phyloP scores from a whole-genome alignment of 2,113 vertebrate genomes.

The Sialia sialis region DNA sequence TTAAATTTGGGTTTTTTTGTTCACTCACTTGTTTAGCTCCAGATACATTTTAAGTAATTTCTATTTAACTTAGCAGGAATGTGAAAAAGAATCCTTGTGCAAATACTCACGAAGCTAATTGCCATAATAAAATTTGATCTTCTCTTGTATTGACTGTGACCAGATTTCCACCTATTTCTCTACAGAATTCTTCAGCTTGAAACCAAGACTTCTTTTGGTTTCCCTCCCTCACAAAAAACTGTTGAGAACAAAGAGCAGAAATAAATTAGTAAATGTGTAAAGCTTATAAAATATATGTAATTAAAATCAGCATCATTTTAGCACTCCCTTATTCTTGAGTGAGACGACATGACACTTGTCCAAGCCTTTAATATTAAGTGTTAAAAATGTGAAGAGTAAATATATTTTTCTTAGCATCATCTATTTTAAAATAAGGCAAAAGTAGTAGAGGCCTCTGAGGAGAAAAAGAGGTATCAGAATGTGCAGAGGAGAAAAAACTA shows the following conservation, averaged over 20 bases:
- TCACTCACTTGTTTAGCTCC: background rate
- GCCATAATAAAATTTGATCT: constrained; percentile 60
- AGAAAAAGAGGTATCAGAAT: background rate
- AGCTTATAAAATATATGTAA: background rate
- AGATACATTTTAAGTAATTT: background rate
- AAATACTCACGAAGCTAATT: constrained; percentile 51
- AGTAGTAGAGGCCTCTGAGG: background rate
- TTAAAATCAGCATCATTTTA: background rate
- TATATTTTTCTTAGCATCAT: background rate
- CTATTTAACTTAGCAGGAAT: background rate
- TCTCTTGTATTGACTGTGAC: constrained; percentile 74
- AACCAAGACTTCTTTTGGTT: constrained; percentile 81
- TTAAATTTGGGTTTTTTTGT: background rate
- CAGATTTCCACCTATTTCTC: constrained; percentile 81
- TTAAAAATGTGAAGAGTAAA: background rate
- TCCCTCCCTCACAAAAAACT: constrained; percentile 65
- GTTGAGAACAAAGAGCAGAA: background rate
- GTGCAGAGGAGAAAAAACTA: background rate
- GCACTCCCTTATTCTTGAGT: background rate
- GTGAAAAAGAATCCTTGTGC: background rate
- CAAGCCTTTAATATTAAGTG: background rate
- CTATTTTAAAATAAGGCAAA: background rate
- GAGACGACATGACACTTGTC: background rate
- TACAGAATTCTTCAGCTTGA: constrained; percentile 84
- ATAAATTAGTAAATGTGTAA: background rate